Conservation (phyloP, 2,797 vertebrate species). For the Synaphobranchus kaupii region DNA sequence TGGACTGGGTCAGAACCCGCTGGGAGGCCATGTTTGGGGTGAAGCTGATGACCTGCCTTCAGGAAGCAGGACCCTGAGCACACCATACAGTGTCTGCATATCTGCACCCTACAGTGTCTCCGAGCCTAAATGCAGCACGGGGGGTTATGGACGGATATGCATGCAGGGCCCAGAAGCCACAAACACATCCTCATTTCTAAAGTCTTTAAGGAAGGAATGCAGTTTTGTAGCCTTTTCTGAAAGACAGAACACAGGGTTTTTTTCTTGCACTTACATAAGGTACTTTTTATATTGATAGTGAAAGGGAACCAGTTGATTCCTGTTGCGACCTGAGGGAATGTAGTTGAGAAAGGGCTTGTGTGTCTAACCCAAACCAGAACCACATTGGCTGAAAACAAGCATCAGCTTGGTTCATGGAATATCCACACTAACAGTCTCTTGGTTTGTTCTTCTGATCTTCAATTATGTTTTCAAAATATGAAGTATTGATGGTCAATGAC, state of each 20-base stretch:
- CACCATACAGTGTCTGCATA: too few species aligned
- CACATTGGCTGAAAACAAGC: background rate
- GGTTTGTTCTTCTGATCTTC: background rate
- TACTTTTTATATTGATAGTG: background rate
- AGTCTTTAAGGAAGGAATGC: background rate
- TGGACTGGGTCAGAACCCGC: slow-evolving; percentile 84
- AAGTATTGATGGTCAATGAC: background rate
- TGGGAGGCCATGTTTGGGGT: slow-evolving; percentile 96
- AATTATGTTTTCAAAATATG: background rate
- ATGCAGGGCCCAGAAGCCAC: background rate
- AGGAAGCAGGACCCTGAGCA: slow-evolving; percentile 48
- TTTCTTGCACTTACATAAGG: background rate
- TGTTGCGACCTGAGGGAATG: background rate
- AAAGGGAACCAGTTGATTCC: background rate
- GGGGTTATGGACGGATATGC: background rate
- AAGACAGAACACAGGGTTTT: background rate
- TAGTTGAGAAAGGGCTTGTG: background rate
- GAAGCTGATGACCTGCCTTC: slow-evolving; percentile 71
- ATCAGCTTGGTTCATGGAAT: background rate
- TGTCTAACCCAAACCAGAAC: background rate
- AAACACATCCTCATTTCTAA: background rate
- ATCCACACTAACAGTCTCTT: background rate
- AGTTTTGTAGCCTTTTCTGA: background rate
- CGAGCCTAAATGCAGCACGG: background rate
- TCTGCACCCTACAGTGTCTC: background rate